Conservation (phyloP, 2,113 vertebrate genomes). For the Willisornis vidua region DNA sequence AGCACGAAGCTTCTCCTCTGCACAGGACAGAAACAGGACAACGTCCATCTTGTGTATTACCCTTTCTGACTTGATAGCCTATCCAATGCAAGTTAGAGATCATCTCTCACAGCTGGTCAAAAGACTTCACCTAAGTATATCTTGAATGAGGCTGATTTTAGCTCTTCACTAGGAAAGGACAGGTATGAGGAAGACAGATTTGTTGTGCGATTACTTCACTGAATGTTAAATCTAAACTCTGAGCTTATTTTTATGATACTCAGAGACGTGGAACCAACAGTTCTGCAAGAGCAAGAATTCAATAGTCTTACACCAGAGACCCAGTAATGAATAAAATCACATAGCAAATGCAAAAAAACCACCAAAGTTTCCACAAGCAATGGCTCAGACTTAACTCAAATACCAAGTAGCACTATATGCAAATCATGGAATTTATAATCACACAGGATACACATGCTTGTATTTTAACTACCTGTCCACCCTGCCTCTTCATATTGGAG, state of each 20-base stretch:
- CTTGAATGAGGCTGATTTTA: neutral
- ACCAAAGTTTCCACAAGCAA: neutral
- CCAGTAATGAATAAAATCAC: neutral
- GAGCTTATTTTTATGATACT: neutral
- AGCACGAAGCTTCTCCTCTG: neutral
- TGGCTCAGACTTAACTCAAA: neutral
- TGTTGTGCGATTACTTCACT: neutral
- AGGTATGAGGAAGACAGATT: neutral
- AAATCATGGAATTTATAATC: rapidly evolving
- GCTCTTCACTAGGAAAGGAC: neutral
- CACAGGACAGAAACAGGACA: neutral
- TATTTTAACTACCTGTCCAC: neutral
- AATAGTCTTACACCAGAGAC: neutral
- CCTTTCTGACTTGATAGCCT: neutral
- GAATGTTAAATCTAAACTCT: neutral
- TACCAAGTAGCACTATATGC: neutral
- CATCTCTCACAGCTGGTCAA: neutral
- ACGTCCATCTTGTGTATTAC: rapidly evolving
- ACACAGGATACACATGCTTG: rapidly evolving
- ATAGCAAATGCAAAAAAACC: rapidly evolving
- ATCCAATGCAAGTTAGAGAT: neutral
- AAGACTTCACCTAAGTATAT: neutral
- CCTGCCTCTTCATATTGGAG: neutral
- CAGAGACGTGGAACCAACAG: rapidly evolving
- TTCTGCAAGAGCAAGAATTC: neutral